Base-by-base conservation (phyloP, 2,888 invertebrate genomes). In the Agriopis leucophaearia region DNA sequence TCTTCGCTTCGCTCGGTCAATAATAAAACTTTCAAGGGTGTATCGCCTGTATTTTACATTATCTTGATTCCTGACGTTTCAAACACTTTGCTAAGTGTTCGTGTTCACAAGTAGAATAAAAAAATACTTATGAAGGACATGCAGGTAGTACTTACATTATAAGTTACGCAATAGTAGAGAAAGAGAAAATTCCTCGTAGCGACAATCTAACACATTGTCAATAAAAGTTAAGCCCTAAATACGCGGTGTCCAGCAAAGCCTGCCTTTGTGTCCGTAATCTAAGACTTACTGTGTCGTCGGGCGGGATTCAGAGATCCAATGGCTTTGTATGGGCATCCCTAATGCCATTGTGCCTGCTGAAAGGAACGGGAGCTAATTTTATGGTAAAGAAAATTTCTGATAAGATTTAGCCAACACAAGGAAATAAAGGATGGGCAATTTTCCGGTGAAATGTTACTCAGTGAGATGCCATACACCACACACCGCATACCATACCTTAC, bases 291-390 rank as follows among this genome's bases (percentile, higher is more conserved):
- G 84, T 82, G 84, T 80, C 86, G 77, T 77, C 82, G 83, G 79
- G 75, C 80, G 79, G 56, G 82, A 81, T 80, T 77, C 75, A 59
- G 59, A 64, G 80, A 83, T 85, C 81, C 80, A 76, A 58, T 67
- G 86, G 88, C 88, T 92, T 92, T 91, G 87, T 92, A 91, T 89
- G 89, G 92, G 92, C 89, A 93, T 91, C 85, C 78, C 77, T 92
- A 89, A 88, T 89, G 78, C 87, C 75, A 85, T 86, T 86, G 87
- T 78, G 59, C 55, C 45, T 44, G 8, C 27, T 68, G 56, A 64
- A 69, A 69, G 68, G 60, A 56, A 59, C 52, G 55, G 38, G 38
- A 50, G 38, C 68, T 69, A 64, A 69, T 69, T 64, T 61, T 52
- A 12, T 44, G 18, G 44, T 13, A 51, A 35, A 59, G 48, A 51